phyloP scores from a whole-genome alignment of 2,888 invertebrate species.

The Amaurobius ferox region DNA sequence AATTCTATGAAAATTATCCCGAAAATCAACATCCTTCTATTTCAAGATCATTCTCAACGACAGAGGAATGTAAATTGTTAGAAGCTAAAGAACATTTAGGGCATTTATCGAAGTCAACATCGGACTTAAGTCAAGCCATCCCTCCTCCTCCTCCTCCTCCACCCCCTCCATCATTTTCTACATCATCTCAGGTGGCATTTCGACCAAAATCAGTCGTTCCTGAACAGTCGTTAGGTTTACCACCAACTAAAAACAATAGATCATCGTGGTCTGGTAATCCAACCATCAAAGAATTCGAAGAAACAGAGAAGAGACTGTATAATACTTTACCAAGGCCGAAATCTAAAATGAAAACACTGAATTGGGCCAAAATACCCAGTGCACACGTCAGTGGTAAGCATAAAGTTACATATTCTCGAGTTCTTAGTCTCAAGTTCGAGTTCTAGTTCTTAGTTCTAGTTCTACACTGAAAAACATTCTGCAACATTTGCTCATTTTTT shows the following conservation, averaged over 20 bases:
- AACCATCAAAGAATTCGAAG: not conserved
- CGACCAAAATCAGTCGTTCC: conserved; percentile 75
- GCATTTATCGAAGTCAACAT: conserved; percentile 9
- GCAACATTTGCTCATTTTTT: too few relatives aligned
- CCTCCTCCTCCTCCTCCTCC: conserved; percentile 67
- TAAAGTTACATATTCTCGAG: not conserved
- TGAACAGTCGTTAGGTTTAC: conserved; percentile 75
- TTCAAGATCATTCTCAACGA: not conserved
- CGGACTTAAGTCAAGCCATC: not conserved
- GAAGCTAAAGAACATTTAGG: not conserved
- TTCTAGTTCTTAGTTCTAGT: too few relatives aligned
- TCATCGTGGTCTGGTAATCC: conserved; percentile 10
- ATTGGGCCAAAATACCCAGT: conserved; percentile 96
- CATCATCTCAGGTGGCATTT: conserved; percentile 77
- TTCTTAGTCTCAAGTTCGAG: too few relatives aligned
- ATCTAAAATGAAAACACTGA: conserved; percentile 97
- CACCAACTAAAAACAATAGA: not conserved
- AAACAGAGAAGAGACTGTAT: not conserved
- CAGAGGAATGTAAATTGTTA: not conserved
- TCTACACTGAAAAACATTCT: too few relatives aligned
- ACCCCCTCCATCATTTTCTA: conserved; percentile 77
- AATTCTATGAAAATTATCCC: not conserved
- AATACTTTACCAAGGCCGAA: conserved; percentile 87
- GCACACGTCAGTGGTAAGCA: conserved; percentile 74
- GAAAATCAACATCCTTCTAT: not conserved